A percentile compares a stretch with the other conserved stretches of the same genome.
These are phyloP conservation scores for Lamprologus tigripictilis DNA, from an alignment of 2,113 vertebrate genomes.

Conservation along the genomic window DNA sequence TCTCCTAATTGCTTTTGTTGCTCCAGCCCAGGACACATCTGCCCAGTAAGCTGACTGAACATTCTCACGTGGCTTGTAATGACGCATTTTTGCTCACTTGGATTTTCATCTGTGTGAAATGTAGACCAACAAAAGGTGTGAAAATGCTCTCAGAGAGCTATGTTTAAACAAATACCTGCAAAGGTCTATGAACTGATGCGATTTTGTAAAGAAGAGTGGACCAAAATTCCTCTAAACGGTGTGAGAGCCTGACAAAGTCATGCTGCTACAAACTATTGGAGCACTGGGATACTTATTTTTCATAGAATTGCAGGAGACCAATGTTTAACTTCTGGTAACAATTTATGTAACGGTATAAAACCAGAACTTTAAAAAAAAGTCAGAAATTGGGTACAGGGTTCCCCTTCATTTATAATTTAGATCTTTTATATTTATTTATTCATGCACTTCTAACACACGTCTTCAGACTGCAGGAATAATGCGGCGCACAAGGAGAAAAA, in stretches of 20 bases:
- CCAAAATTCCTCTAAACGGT: not conserved
- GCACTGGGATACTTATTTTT: not conserved
- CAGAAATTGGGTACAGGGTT: not conserved
- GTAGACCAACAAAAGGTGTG: not conserved
- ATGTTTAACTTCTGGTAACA: not conserved
- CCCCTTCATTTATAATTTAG: not conserved
- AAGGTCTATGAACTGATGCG: not conserved
- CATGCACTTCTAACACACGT: not conserved
- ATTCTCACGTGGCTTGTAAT: not conserved
- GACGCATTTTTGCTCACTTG: not conserved
- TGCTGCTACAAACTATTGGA: not conserved
- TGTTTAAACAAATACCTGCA: accelerated
- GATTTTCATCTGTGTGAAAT: not conserved
- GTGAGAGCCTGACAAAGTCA: not conserved
- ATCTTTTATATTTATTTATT: not conserved
- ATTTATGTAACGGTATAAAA: not conserved
- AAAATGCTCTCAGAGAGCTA: not conserved
- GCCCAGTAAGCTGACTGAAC: not conserved
- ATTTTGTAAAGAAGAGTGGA: not conserved
- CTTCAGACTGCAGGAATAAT: not conserved
- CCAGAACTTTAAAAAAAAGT: not conserved
- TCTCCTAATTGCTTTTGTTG: not conserved
- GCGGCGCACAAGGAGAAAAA: not conserved
- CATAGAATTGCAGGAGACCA: not conserved
- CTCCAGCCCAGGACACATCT: not conserved